Evolutionary conservation across 2,113 vertebrate species (phyloP), one percentile per base, ranked within the genome.

Genomic region (Rhabdomys dilectus): DNA sequence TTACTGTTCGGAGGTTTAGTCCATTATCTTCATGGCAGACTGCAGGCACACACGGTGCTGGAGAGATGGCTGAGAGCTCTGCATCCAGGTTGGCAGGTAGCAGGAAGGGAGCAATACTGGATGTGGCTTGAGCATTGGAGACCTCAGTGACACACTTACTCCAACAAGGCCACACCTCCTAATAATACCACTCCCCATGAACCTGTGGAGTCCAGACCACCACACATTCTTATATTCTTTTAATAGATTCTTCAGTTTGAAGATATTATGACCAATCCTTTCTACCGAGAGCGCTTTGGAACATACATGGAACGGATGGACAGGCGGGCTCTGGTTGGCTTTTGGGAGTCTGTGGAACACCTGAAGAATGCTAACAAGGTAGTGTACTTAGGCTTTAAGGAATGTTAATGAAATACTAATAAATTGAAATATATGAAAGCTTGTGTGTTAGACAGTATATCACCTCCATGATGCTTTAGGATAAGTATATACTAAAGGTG

Each of bases 341-440:
- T 99, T 96, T 99, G 99, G 99, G 99, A 99, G 96, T 99, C 99
- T 58, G 99, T 99, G 98, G 99, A 99, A 98, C 99, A 97, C n/a
- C 97, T 99, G 76, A 99, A 99, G 98, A 99, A 96, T 34, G 99
- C 99, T 94, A 99, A 99, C 98, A 99, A 99, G 99, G 99, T 99
- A 97, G n/a, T 91, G 42, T 68, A 4, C 88, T 10, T n/a, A n/a
- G 16, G 2, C 24, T 39, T 5, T 84, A 82, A 89, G 68, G 51
- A 75, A 2, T 87, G 10, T 77, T 85, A 53, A n/a, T 73, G 48
- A 60, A 11, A 11, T 51, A 51, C 1, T 51, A 11, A 51, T 51
- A 51, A 1, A 51, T 51, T 51, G 51, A 51, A 51, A 51, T 51
- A 51, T 51, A 51, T 82, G 56, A 89, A 36, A 91, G 39, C 90